A percentile compares a stretch with the other conserved stretches of the same genome.
phyloP scores from a whole-genome alignment of 64 coral and sea anemone species.

The Dendrophyllia cribrosa region DNA sequence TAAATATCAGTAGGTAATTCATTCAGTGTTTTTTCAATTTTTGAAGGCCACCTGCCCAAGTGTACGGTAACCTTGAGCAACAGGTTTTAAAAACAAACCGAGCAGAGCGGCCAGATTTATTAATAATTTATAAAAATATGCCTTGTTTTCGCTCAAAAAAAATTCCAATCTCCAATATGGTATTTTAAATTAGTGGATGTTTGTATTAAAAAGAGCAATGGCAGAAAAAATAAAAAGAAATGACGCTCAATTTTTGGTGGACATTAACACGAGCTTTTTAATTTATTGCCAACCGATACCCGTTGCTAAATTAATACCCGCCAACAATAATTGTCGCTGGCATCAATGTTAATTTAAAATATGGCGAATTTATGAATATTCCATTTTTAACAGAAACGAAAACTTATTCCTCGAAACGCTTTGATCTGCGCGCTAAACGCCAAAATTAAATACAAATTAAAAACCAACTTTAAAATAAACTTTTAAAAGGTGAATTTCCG shows the following conservation, averaged over 20 bases:
- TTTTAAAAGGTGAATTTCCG: background rate
- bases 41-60: background rate
- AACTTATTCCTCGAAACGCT: background rate
- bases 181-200: too few relatives aligned
- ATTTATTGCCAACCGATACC: background rate
- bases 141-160: background rate
- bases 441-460: too few relatives aligned
- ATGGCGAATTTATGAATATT: constrained; percentile 19
- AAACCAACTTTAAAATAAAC: too few relatives aligned
- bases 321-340: background rate
- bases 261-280: background rate
- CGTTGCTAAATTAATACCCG: background rate
- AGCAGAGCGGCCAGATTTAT: background rate
- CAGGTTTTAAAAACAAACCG: constrained; percentile 6
- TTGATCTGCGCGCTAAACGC: too few relatives aligned
- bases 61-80: background rate
- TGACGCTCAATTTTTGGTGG: too few relatives aligned
- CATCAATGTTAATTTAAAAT: constrained; percentile 6
- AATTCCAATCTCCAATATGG: too few relatives aligned
- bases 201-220: background rate
- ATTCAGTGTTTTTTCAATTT: too few relatives aligned
- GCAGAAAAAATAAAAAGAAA: background rate
- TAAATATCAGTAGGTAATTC: too few relatives aligned
- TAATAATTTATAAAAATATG: background rate
- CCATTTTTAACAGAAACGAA: background rate